Percentiles rank a stretch among this genome's conserved stretches.
Evolutionary conservation across 2,113 vertebrate genomes (phyloP).

Genomic region (Corvus hawaiiensis): DNA sequence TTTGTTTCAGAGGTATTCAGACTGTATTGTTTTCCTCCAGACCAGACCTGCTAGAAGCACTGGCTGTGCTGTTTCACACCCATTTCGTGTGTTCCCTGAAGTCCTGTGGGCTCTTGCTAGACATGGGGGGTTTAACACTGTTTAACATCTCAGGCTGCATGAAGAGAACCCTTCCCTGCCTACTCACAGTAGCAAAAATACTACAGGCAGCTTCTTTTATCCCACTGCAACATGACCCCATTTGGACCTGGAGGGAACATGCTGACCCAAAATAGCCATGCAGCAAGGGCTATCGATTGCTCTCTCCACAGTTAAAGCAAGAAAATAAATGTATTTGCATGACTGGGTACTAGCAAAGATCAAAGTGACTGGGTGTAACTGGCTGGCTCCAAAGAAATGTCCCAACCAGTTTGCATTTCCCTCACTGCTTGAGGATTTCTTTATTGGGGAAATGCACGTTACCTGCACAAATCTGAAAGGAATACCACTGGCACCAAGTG

Average conservation of each 20-base stretch:
- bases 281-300: neutral
- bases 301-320: neutral
- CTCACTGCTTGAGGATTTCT: neutral
- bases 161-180: neutral
- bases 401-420: neutral
- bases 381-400: neutral
- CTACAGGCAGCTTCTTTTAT: neutral
- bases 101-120: neutral
- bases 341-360: neutral
- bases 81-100: neutral
- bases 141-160: neutral
- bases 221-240: neutral
- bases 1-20: neutral
- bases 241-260: neutral
- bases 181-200: neutral
- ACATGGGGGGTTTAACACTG: neutral
- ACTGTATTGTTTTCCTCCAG: neutral
- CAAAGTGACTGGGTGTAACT: neutral
- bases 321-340: neutral
- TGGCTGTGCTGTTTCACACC: neutral
- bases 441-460: neutral
- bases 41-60: neutral
- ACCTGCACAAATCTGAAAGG: neutral
- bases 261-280: neutral
- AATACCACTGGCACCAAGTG: neutral